These are phyloP conservation scores for Bos indicus DNA, from an alignment of 2,113 vertebrate species.

Conservation along the genomic window DNA sequence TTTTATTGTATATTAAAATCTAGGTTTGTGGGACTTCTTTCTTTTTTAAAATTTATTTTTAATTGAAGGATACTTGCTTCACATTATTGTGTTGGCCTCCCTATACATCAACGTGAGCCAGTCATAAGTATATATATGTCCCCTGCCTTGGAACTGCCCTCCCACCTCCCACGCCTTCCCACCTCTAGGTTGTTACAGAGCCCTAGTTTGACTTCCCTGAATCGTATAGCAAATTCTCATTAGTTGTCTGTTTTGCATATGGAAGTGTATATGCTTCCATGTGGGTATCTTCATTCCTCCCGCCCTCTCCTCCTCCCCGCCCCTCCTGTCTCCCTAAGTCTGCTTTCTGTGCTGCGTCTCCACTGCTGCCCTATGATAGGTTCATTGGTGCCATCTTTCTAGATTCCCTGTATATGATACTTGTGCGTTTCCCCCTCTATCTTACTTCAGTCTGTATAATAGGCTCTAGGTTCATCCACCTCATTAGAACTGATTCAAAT, in stretches of 20 bases:
- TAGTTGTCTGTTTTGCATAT: not conserved
- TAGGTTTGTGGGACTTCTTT: not conserved
- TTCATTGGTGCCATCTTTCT: not conserved
- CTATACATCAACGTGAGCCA: not conserved
- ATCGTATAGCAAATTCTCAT: not conserved
- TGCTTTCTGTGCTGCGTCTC: not conserved
- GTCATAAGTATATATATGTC: not conserved
- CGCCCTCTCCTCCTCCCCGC: not conserved
- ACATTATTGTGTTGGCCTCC: not conserved
- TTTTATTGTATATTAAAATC: not conserved
- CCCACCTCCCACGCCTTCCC: not conserved
- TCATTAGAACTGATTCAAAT: not conserved
- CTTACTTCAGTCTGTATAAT: not conserved
- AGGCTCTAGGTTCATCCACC: not conserved
- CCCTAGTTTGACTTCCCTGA: not conserved
- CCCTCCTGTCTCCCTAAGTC: not conserved
- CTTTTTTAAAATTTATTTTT: not conserved
- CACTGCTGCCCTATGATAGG: not conserved
- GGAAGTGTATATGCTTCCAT: not conserved
- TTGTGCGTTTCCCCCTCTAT: not conserved
- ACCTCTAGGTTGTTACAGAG: not conserved
- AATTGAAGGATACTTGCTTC: not conserved
- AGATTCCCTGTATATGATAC: not conserved
- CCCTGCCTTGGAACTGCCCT: not conserved
- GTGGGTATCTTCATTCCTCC: not conserved